phyloP scores from a whole-genome alignment of 2,888 invertebrate genomes.

The Drosophila antonietae region DNA sequence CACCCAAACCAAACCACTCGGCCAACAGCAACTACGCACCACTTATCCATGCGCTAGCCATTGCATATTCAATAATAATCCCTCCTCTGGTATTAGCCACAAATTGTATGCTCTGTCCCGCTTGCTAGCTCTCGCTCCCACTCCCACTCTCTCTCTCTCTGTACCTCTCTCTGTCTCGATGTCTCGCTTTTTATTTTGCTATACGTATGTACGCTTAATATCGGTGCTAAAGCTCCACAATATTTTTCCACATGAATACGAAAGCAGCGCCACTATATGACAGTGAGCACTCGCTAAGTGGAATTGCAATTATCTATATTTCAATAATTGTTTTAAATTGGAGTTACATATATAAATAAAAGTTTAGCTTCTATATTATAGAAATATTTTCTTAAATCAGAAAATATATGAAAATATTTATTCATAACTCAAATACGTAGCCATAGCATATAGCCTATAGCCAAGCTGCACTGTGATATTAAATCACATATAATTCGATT shows the following conservation, averaged over 20 bases:
- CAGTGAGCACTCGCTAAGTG: constrained; percentile 27
- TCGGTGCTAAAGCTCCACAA: constrained; percentile 34
- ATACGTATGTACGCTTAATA: constrained; percentile 29
- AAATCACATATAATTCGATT: constrained; percentile 5
- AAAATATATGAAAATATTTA: no score
- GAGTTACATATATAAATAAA: no score
- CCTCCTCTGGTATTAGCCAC: constrained; percentile 46
- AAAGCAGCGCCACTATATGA: constrained; percentile 18
- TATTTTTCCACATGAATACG: constrained; percentile 44
- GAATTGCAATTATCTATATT: no score
- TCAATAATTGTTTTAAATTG: no score
- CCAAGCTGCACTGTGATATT: not conserved
- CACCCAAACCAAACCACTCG: not conserved
- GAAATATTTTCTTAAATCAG: no score
- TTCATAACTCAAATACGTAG: not conserved
- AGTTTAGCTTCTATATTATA: no score
- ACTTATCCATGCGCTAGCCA: constrained; percentile 30
- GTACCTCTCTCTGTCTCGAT: not conserved
- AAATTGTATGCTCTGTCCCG: constrained; percentile 28
- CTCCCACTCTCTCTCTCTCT: not conserved
- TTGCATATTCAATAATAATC: constrained; percentile 55
- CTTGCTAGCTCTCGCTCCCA: not conserved
- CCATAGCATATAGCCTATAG: not conserved
- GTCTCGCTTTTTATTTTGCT: constrained; percentile 3
- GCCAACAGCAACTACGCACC: constrained; percentile 24